Percentiles rank a stretch among this genome's conserved stretches.
phyloP scores from a whole-genome alignment of 2,797 vertebrate species.

The Tinamus major region DNA sequence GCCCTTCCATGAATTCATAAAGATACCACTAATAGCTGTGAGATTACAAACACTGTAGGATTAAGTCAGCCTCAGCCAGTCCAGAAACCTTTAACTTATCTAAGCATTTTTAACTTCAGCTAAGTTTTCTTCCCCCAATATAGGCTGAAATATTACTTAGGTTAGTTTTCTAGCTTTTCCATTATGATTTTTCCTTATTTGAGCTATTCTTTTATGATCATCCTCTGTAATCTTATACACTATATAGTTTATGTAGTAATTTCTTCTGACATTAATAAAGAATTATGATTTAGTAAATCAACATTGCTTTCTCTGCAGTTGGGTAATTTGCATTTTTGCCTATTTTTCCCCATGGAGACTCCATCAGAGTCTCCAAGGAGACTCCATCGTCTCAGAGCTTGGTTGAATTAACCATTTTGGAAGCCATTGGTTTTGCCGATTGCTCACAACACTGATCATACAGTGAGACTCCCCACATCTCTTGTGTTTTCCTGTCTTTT shows the following conservation, averaged over 20 bases:
- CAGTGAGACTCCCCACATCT: no score
- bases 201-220: background rate
- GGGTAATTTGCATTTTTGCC: background rate
- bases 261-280: background rate
- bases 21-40: background rate
- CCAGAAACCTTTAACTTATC: background rate
- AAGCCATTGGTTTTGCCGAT: background rate
- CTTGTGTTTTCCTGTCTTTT: no score
- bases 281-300: background rate
- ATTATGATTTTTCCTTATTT: background rate
- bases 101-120: background rate
- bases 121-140: background rate
- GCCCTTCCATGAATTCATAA: background rate
- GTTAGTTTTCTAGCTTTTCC: background rate
- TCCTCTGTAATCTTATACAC: background rate
- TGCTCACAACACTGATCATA: no score
- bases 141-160: background rate
- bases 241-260: background rate
- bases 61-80: conserved; percentile 5
- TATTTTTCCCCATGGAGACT: background rate
- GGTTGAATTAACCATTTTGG: background rate
- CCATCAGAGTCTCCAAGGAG: background rate
- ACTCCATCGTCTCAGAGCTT: background rate
- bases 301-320: background rate
- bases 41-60: background rate